Evolutionary conservation across 2,113 vertebrate species (phyloP).

Genomic region (Forbesichthys agassizii): DNA sequence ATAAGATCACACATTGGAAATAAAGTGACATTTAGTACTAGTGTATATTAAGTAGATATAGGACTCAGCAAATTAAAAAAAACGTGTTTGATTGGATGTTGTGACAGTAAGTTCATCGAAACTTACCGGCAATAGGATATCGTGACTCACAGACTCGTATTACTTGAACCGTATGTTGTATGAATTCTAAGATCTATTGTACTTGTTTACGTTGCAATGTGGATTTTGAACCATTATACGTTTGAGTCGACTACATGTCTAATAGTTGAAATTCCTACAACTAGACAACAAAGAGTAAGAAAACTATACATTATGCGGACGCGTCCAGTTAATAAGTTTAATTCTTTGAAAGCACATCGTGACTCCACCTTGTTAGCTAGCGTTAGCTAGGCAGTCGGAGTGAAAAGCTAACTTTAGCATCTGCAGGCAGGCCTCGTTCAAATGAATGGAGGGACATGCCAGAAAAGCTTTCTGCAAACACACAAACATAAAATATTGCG

Average conservation of each 20-base stretch:
- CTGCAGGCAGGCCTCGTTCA: slow-evolving; percentile 62
- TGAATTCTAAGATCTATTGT: no score
- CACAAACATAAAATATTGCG: neutral
- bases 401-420: slow-evolving; percentile 60
- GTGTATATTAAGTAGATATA: neutral
- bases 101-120: neutral
- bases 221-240: neutral
- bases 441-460: slow-evolving; percentile 71
- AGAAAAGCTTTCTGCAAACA: slow-evolving; percentile 13
- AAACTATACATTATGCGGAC: neutral
- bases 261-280: neutral
- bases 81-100: neutral
- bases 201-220: neutral
- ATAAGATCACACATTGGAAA: no score
- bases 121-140: neutral
- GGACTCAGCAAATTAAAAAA: neutral
- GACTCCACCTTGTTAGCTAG: slow-evolving; percentile 42
- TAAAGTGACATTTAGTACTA: neutral
- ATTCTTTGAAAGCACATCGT: neutral
- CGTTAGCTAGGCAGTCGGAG: neutral
- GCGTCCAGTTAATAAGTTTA: neutral
- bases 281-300: neutral
- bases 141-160: no score
- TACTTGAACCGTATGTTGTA: no score
- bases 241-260: neutral